Percentiles rank a stretch among this genome's conserved stretches.
These are phyloP conservation scores for Aphaenogaster ashmeadi DNA, from an alignment of 1,140 invertebrate genomes.

Conservation along the genomic window DNA sequence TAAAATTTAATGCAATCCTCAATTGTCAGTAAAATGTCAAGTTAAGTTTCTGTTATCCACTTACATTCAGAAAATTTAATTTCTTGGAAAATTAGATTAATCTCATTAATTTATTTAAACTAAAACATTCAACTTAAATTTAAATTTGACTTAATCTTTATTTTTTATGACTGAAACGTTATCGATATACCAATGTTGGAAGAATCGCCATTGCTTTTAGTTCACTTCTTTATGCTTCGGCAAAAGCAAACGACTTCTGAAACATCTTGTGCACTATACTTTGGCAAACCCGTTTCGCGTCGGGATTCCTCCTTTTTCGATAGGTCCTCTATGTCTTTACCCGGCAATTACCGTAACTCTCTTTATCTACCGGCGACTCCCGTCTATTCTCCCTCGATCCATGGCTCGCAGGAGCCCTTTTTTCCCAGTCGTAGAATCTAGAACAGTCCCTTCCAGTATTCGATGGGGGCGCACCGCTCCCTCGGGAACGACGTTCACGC, in stretches of 20 bases:
- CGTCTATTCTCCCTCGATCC: slow-evolving; percentile 56
- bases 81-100: background rate
- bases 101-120: background rate
- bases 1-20: background rate
- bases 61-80: background rate
- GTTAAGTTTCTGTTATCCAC: background rate
- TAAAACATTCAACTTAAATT: background rate
- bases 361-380: slow-evolving; percentile 73
- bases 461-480: slow-evolving; percentile 52
- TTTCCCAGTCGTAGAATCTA: slow-evolving; percentile 52
- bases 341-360: slow-evolving; percentile 80
- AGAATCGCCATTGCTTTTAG: background rate
- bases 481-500: slow-evolving; percentile 69
- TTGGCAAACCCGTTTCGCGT: slow-evolving; percentile 41
- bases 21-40: slow-evolving; percentile 5
- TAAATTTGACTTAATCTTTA: background rate
- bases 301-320: slow-evolving; percentile 32
- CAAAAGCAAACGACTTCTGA: slow-evolving; percentile 32
- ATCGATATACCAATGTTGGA: background rate
- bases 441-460: slow-evolving; percentile 30
- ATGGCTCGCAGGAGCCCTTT: slow-evolving; percentile 36
- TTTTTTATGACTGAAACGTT: background rate
- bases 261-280: slow-evolving; percentile 42
- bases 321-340: slow-evolving; percentile 64
- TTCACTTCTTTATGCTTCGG: slow-evolving; percentile 12